Conservation (phyloP, 1,140 invertebrate species). For the Drosophila takahashii region DNA sequence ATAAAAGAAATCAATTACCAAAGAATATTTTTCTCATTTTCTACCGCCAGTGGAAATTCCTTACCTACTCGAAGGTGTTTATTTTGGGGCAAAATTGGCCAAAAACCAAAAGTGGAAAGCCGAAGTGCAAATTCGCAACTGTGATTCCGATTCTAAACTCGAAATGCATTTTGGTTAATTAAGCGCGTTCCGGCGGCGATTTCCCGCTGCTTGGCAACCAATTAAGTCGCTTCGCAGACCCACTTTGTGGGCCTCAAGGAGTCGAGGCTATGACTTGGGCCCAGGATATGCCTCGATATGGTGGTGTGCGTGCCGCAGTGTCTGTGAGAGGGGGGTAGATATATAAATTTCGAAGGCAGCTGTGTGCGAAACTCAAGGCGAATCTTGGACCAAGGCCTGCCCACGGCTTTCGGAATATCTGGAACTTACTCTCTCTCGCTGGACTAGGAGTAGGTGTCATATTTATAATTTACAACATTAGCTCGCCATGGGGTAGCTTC, state of each 20-base stretch:
- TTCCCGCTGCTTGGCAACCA: conserved; percentile 80
- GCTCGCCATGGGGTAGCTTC: conserved; percentile 82
- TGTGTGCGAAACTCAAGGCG: conserved; percentile 44
- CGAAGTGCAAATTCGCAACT: conserved; percentile 2
- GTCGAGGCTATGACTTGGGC: conserved; percentile 15
- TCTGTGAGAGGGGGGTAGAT: conserved; percentile 37
- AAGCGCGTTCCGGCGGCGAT: conserved; percentile 77
- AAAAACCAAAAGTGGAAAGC: conserved; percentile 15
- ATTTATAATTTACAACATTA: conserved; percentile 84
- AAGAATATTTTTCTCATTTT: conserved; percentile 52
- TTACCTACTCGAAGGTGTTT: conserved; percentile 24
- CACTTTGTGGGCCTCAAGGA: conserved; percentile 26
- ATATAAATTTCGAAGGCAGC: conserved; percentile 60
- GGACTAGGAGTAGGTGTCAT: conserved; percentile 79
- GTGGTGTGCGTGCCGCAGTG: conserved; percentile 13
- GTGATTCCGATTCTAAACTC: conserved; percentile 51
- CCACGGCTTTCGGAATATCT: conserved; percentile 54
- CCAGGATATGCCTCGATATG: conserved; percentile 67
- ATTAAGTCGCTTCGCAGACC: conserved; percentile 67
- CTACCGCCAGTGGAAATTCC: conserved; percentile 14
- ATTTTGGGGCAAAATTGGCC: conserved; percentile 53
- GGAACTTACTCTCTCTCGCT: conserved; percentile 19
- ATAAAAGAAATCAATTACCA: conserved; percentile 22
- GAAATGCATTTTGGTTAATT: conserved; percentile 82
- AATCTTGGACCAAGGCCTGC: conserved; percentile 37